Evolutionary conservation across 2,888 invertebrate species (phyloP).

Genomic region (Phengaris alcon): DNA sequence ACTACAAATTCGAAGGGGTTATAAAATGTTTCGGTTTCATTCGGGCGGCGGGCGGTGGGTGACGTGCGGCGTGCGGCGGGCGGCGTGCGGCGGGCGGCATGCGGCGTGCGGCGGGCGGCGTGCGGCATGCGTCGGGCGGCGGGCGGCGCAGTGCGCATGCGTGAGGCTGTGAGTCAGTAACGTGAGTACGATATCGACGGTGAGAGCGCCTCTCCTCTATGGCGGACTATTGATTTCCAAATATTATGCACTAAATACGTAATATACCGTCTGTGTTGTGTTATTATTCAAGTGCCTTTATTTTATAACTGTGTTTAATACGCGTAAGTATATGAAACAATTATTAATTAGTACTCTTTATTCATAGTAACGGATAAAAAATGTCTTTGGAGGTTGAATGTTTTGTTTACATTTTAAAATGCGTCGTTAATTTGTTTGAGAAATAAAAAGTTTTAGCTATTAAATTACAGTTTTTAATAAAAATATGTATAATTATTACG

Average conservation of each 20-base stretch:
- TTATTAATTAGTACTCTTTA: not conserved
- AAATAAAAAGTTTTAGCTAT: not conserved
- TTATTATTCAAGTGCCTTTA: slow-evolving; percentile 52
- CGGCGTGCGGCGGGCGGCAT: too few species aligned
- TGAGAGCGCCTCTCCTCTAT: not conserved
- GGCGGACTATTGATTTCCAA: slow-evolving; percentile 4
- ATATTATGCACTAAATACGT: slow-evolving; percentile 36
- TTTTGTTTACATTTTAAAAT: slow-evolving; percentile 36
- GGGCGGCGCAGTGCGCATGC: not conserved
- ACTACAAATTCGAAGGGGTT: too few species aligned
- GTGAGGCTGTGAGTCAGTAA: not conserved
- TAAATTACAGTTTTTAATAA: too few species aligned
- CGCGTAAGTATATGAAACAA: not conserved
- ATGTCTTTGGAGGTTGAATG: slow-evolving; percentile 52
- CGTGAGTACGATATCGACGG: not conserved
- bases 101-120: too few species aligned
- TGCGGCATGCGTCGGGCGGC: not conserved
- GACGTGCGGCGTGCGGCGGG: too few species aligned
- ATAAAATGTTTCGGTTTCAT: too few species aligned
- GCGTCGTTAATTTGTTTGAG: not conserved
- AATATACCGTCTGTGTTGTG: slow-evolving; percentile 22
- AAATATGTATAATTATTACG: not conserved
- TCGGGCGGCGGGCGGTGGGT: too few species aligned
- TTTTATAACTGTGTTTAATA: slow-evolving; percentile 34
- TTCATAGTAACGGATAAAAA: not conserved